Evolutionary conservation across 2,888 invertebrate genomes (phyloP).

Genomic region (Neoascia interrupta): DNA sequence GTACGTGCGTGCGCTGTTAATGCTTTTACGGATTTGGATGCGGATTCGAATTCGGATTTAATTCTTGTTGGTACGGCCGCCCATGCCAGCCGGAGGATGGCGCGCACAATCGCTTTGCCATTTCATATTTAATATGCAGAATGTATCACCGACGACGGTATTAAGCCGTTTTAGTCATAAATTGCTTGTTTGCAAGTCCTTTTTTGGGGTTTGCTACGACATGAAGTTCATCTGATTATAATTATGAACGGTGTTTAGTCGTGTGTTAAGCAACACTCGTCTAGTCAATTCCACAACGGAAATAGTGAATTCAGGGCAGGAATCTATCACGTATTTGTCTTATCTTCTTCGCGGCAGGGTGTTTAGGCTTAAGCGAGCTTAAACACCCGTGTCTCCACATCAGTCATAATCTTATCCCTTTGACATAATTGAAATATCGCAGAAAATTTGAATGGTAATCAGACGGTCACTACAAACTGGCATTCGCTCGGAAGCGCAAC

Average conservation of each 20-base stretch:
- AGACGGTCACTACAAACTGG: too few relatives aligned
- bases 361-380: too few relatives aligned
- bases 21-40: slow-evolving; percentile 57
- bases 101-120: slow-evolving; percentile 22
- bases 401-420: too few relatives aligned
- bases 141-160: slow-evolving; percentile 49
- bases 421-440: too few relatives aligned
- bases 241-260: slow-evolving; percentile 21
- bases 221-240: slow-evolving; percentile 41
- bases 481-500: too few relatives aligned
- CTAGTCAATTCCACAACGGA: too few relatives aligned
- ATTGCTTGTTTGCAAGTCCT: slow-evolving; percentile 56
- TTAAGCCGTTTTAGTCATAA: slow-evolving; percentile 62
- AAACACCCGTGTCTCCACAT: too few relatives aligned
- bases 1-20: slow-evolving; percentile 67
- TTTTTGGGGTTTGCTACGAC: slow-evolving; percentile 47
- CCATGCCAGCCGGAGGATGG: background rate
- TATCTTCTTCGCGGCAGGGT: too few relatives aligned
- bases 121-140: slow-evolving; percentile 66
- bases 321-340: too few relatives aligned
- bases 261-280: background rate
- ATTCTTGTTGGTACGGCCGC: slow-evolving; percentile 42
- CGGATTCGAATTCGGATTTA: slow-evolving; percentile 44
- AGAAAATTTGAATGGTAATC: too few relatives aligned
- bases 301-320: too few relatives aligned